Percentiles rank a stretch among this genome's conserved stretches.
phyloP scores from a whole-genome alignment of 2,113 vertebrate species.

The Henicopernis longicauda region DNA sequence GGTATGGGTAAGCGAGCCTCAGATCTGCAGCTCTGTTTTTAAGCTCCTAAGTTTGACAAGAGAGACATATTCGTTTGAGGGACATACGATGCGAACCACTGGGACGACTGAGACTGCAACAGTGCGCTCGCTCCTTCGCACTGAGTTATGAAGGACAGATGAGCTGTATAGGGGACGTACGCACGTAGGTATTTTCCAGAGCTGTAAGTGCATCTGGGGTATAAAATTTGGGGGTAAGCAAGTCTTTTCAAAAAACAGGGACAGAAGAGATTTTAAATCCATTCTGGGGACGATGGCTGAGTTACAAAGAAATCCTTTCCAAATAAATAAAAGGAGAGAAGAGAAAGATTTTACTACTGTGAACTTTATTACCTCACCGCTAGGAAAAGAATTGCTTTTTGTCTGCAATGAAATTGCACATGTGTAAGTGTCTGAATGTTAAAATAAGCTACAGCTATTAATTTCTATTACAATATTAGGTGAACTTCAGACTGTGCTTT shows the following conservation, averaged over 20 bases:
- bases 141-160: neutral
- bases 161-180: neutral
- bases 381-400: neutral
- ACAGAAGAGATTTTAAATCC: neutral
- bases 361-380: neutral
- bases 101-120: rapidly evolving
- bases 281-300: neutral
- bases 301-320: neutral
- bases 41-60: neutral
- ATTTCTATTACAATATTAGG: neutral
- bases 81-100: rapidly evolving
- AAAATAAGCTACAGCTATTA: neutral
- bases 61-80: neutral
- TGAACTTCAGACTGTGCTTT: neutral
- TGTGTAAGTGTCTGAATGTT: neutral
- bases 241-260: neutral
- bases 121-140: neutral
- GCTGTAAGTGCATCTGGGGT: neutral
- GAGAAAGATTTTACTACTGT: neutral
- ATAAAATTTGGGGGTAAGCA: neutral
- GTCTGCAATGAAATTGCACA: neutral
- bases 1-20: neutral
- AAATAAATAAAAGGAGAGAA: constrained; percentile 11
- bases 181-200: neutral
- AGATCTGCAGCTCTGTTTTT: neutral